These are phyloP conservation scores for Drosophila rhopaloa DNA, from an alignment of 1,140 invertebrate species.

Conservation along the genomic window DNA sequence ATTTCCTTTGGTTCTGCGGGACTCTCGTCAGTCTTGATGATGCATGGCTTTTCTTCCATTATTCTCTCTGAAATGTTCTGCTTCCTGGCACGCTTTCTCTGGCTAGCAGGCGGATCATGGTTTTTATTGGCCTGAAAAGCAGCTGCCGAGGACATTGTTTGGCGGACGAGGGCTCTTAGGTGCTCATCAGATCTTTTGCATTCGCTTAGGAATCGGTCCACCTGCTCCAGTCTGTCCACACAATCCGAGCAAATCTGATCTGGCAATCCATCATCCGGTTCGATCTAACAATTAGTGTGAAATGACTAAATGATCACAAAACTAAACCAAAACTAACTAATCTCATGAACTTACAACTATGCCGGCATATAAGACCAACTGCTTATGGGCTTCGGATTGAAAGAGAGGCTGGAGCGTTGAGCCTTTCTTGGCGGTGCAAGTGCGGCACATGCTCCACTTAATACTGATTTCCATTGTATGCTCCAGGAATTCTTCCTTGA, in stretches of 20 bases:
- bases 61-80: constrained; percentile 14
- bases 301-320: neutral
- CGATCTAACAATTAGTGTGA: constrained; percentile 30
- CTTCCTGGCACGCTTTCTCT: constrained; percentile 27
- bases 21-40: neutral
- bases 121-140: constrained; percentile 11
- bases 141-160: constrained; percentile 54
- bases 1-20: neutral
- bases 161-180: constrained; percentile 49
- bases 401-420: constrained; percentile 37
- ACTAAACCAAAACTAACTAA: neutral
- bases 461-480: constrained; percentile 70
- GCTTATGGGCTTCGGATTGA: constrained; percentile 26
- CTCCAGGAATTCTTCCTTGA: neutral
- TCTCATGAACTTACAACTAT: constrained; percentile 30
- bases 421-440: constrained; percentile 41
- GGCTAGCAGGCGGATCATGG: neutral
- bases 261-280: constrained; percentile 57
- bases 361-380: constrained; percentile 36
- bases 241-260: constrained; percentile 69
- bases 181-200: constrained; percentile 57
- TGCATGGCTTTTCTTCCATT: neutral
- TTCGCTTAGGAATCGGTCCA: constrained; percentile 46
- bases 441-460: constrained; percentile 73
- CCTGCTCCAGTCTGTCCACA: constrained; percentile 35